Evolutionary conservation across 2,797 vertebrate species (phyloP).

Genomic region (Mustela erminea): DNA sequence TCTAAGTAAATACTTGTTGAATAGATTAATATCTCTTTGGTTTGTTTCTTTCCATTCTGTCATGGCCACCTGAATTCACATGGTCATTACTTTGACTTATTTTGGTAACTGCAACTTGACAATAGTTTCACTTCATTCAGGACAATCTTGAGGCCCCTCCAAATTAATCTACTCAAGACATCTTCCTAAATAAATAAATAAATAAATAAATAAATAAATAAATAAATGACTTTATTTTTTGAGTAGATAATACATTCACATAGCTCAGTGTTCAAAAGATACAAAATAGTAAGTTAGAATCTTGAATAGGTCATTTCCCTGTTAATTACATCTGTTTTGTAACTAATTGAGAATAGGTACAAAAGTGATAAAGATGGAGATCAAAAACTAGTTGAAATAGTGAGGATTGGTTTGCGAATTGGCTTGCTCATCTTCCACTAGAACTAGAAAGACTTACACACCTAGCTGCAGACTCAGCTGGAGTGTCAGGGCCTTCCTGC

Average conservation of each 20-base stretch:
- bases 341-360: background rate
- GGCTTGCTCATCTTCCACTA: background rate
- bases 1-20: constrained; percentile 17
- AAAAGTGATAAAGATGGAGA: background rate
- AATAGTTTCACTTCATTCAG: background rate
- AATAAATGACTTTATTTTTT: background rate
- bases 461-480: background rate
- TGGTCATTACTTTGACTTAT: background rate
- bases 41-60: background rate
- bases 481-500: background rate
- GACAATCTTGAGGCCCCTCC: background rate
- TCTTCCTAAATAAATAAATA: background rate
- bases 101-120: background rate
- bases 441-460: background rate
- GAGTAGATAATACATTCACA: background rate
- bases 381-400: background rate
- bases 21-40: background rate
- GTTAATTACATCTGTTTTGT: background rate
- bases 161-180: background rate
- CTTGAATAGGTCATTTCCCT: background rate
- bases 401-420: background rate
- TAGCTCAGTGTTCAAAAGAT: background rate
- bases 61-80: background rate
- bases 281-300: background rate
- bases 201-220: background rate